Base-by-base conservation (phyloP, 2,113 vertebrate genomes). In the Bufo gargarizans region DNA sequence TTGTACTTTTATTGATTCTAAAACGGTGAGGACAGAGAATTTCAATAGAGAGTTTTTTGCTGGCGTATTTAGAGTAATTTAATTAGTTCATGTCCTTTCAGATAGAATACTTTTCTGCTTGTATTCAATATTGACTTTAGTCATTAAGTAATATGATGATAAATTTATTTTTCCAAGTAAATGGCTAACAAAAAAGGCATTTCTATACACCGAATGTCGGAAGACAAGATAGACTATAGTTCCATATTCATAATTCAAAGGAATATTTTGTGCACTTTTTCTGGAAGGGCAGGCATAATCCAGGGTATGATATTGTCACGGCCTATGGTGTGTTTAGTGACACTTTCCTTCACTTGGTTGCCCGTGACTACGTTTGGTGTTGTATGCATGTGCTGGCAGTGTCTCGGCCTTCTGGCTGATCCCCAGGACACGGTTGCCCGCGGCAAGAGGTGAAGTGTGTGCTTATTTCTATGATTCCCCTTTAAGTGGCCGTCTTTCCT, bases 1-100 rank as follows among this genome's bases (percentile, higher is more conserved):
- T 81, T 81, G 56, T 81, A 59, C 78, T 43, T 79, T 58, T 61
- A 81, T 61, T 61, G 56, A 61, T 81, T 58, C 22, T 16, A 61
- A 59, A 81, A 45, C 6, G 7, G 33, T 3, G 17, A 81, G 78
- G 14, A 43, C 11, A 61, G 45, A 45, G 53, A 58, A 80, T 3
- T 78, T 78, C 9, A 22, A n/a, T 4, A 2, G 7, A 80, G 22
- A 45, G 22, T 45, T 81, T 43, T 59, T 81, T 9, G 1, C 17
- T 7, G 14, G 78, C 61, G 45, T 59, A 61, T 16, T 81, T 43
- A 43, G 14, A 19, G 58, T 17, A 59, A 43, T 47, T 17, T 19
- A 74, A 80, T 80, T 80, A 80, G 10, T 4, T n/a, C 14, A 33
- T 43, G 77, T 61, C 33, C 22, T 59, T 33, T 80, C 11, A 81